Evolutionary conservation across 2,797 vertebrate species (phyloP).

Genomic region (Pipistrellus pygmaeus): DNA sequence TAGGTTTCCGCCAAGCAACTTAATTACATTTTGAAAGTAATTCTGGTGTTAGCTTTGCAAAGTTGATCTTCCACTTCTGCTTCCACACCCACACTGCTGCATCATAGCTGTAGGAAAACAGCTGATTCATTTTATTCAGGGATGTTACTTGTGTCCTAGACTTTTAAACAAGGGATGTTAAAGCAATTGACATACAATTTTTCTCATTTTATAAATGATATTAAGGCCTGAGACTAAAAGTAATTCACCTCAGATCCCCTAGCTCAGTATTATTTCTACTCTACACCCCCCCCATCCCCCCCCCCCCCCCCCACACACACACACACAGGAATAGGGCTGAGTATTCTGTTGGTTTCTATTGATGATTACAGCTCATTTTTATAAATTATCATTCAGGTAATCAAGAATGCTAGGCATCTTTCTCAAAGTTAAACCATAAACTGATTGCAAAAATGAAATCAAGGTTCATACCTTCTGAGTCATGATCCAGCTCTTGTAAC

Average conservation of each 20-base stretch:
- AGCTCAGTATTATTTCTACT: neutral
- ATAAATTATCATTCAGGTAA: neutral
- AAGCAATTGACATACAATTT: neutral
- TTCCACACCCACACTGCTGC: neutral
- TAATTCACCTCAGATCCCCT: neutral
- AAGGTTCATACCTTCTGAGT: neutral
- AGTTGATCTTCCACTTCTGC: neutral
- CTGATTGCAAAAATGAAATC: neutral
- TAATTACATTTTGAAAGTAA: slow-evolving; percentile 65
- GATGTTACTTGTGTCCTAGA: neutral
- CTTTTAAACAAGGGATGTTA: neutral
- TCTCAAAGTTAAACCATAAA: neutral
- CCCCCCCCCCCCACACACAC: neutral
- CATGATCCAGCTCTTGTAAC: neutral
- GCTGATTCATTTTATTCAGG: neutral
- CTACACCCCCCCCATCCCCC: too few species aligned
- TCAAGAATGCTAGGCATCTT: neutral
- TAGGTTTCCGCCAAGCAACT: slow-evolving; percentile 19
- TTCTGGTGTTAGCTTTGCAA: neutral
- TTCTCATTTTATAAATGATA: neutral
- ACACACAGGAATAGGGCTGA: neutral
- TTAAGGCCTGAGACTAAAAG: neutral
- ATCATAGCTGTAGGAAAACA: neutral
- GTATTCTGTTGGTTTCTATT: neutral
- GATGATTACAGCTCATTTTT: neutral